Percentiles rank a stretch among this genome's conserved stretches.
Conservation (phyloP, 2,797 vertebrate genomes). For the Tenualosa ilisha region DNA sequence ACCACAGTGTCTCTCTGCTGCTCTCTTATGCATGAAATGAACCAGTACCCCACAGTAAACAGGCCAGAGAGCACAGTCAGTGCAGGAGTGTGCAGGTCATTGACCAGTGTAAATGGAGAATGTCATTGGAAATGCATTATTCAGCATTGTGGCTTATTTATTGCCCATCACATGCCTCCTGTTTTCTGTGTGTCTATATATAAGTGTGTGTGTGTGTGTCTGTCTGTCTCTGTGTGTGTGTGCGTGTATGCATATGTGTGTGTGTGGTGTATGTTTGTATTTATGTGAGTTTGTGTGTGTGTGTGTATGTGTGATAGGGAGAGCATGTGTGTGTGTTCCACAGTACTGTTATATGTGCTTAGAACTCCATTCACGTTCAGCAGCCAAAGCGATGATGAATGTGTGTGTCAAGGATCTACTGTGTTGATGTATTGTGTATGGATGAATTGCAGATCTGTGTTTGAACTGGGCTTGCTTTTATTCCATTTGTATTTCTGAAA, state of each 20-base stretch:
- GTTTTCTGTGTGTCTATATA: not conserved
- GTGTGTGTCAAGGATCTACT: not conserved
- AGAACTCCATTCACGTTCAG: too few species aligned
- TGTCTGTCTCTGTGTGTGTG: constrained; percentile 3
- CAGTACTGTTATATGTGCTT: too few species aligned
- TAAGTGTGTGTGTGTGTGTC: constrained; percentile 18
- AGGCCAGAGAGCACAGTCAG: not conserved
- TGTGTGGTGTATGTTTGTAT: not conserved
- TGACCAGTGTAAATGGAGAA: not conserved
- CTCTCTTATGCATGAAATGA: not conserved
- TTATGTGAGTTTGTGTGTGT: too few species aligned
- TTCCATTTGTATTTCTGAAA: not conserved
- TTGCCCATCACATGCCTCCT: not conserved
- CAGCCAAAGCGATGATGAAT: not conserved
- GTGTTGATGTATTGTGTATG: not conserved
- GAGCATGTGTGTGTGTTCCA: too few species aligned
- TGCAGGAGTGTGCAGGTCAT: not conserved
- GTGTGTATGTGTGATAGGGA: not conserved
- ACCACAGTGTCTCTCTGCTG: not conserved
- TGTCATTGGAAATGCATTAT: not conserved
- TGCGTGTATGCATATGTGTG: not conserved
- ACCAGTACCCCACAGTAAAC: not conserved
- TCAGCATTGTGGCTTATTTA: not conserved
- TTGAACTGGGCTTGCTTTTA: not conserved
- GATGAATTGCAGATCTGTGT: not conserved